Evolutionary conservation across 92 coral and sea anemone species (phyloP).

Genomic region (Porites lobata): DNA sequence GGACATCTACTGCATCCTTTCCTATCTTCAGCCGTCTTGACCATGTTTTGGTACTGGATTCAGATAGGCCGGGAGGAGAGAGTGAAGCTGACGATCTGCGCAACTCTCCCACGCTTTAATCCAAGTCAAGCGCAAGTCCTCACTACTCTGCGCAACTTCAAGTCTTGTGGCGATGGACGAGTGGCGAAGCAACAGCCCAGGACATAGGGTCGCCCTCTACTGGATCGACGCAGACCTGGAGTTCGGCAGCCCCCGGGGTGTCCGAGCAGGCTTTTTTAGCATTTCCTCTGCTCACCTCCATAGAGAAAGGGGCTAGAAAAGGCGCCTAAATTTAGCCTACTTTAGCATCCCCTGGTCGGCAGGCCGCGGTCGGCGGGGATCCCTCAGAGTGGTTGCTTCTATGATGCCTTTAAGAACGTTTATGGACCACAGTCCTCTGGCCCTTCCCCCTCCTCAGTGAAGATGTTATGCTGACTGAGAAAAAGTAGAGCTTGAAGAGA

Average conservation of each 20-base stretch:
- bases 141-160: background rate
- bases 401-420: too few species aligned
- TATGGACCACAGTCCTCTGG: too few species aligned
- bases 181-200: constrained; percentile 54
- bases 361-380: constrained; percentile 57
- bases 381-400: constrained; percentile 50
- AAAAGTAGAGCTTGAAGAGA: too few species aligned
- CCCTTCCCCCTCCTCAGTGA: too few species aligned
- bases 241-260: constrained; percentile 64
- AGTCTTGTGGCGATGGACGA: constrained; percentile 53
- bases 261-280: constrained; percentile 77
- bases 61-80: too few species aligned
- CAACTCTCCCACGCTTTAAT: background rate
- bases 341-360: constrained; percentile 38
- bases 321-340: constrained; percentile 67
- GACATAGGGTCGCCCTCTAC: background rate
- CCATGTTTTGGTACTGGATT: too few species aligned
- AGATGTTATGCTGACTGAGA: too few species aligned
- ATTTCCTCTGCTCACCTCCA: constrained; percentile 70
- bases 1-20: too few species aligned
- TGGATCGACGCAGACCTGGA: constrained; percentile 38
- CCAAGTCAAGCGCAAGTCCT: constrained; percentile 50
- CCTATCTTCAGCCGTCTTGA: too few species aligned
- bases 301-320: constrained; percentile 72
- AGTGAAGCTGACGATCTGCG: too few species aligned